Conservation (phyloP, 2,888 invertebrate species). For the Noctuana brunneofusca region DNA sequence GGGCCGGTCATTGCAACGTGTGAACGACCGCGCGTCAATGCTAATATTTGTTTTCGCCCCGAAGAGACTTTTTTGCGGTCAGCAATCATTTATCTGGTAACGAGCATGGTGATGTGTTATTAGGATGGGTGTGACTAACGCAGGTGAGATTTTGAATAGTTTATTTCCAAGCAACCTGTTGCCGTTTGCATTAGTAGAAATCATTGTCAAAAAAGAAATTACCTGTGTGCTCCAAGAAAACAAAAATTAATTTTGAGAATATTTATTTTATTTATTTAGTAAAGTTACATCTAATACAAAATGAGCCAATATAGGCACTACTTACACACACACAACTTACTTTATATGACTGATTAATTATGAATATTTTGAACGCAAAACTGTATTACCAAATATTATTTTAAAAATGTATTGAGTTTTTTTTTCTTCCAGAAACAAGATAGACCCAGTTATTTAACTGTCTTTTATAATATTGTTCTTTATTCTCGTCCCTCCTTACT, state of each 20-base stretch:
- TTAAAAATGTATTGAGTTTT: too few relatives aligned
- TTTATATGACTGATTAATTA: too few relatives aligned
- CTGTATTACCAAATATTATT: too few relatives aligned
- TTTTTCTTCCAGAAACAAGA: too few relatives aligned
- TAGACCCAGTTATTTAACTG: too few relatives aligned
- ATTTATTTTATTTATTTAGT: too few relatives aligned
- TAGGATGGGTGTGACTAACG: slow-evolving; percentile 52
- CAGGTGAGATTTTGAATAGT: slow-evolving; percentile 56
- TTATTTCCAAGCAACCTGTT: slow-evolving; percentile 7
- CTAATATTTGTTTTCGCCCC: slow-evolving; percentile 78
- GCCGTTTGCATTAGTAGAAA: background rate
- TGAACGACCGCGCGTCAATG: slow-evolving; percentile 62
- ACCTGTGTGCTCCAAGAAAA: too few relatives aligned
- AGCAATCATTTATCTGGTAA: slow-evolving; percentile 60
- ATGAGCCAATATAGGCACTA: too few relatives aligned
- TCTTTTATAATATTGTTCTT: background rate
- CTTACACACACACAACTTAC: too few relatives aligned
- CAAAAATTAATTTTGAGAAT: too few relatives aligned
- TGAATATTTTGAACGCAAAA: too few relatives aligned
- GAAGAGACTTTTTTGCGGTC: slow-evolving; percentile 54
- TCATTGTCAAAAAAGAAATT: background rate
- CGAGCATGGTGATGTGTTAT: slow-evolving; percentile 63
- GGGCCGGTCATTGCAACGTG: slow-evolving; percentile 44
- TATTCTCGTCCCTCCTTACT: background rate
- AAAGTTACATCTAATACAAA: too few relatives aligned